phyloP scores from a whole-genome alignment of 2,888 invertebrate genomes.

The Parnassius orleans region DNA sequence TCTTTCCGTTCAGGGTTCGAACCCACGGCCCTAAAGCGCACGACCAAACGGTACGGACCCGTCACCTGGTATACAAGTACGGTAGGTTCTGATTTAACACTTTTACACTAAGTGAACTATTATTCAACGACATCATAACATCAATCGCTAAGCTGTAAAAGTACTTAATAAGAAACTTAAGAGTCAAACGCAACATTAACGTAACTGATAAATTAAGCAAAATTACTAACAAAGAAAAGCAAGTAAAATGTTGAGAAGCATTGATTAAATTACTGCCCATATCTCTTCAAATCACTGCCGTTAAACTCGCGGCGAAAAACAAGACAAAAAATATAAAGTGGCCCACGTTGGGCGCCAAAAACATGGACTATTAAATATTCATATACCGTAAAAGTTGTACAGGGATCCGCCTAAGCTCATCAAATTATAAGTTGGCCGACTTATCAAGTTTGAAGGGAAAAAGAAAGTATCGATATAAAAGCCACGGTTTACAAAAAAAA shows the following conservation, averaged over 20 bases:
- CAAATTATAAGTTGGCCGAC: slow-evolving; percentile 62
- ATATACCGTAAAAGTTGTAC: slow-evolving; percentile 56
- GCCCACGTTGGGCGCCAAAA: slow-evolving; percentile 59
- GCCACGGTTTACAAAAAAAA: background rate
- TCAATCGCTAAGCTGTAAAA: too few species aligned
- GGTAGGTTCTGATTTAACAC: too few species aligned
- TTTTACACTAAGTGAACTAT: too few species aligned
- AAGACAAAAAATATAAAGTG: slow-evolving; percentile 42
- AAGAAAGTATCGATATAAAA: slow-evolving; percentile 14
- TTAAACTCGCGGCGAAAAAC: slow-evolving; percentile 42
- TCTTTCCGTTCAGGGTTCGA: too few species aligned
- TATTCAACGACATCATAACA: too few species aligned
- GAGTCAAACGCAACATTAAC: background rate
- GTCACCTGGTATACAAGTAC: too few species aligned
- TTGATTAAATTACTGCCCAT: slow-evolving; percentile 49
- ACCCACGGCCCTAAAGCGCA: too few species aligned
- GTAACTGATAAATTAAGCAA: slow-evolving; percentile 20
- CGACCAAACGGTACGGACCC: too few species aligned
- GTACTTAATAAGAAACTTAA: background rate
- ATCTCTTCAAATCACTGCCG: slow-evolving; percentile 47
- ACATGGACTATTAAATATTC: slow-evolving; percentile 61
- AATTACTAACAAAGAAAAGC: slow-evolving; percentile 21
- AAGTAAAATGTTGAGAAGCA: slow-evolving; percentile 29
- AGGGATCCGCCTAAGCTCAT: slow-evolving; percentile 56
- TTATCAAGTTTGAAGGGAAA: slow-evolving; percentile 41